Conservation (phyloP, 2,797 vertebrate genomes). For the Coreius guichenoti region DNA sequence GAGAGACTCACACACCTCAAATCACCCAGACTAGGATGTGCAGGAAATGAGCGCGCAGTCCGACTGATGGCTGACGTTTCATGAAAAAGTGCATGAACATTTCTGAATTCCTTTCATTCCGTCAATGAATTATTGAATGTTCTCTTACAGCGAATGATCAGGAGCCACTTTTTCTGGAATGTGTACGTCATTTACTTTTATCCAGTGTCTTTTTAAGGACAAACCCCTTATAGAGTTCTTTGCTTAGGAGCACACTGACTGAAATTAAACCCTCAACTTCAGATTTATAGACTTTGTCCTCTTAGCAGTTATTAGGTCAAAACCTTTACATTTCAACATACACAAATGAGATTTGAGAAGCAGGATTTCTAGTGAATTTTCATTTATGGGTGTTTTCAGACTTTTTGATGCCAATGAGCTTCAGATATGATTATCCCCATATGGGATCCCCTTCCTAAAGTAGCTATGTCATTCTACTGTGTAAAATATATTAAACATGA, state of each 20-base stretch:
- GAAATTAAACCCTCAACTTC: not conserved
- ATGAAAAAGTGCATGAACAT: slow-evolving; percentile 42
- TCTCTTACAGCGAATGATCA: not conserved
- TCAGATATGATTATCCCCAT: not conserved
- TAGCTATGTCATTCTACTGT: not conserved
- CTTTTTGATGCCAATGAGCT: not conserved
- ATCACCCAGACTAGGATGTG: slow-evolving; percentile 24
- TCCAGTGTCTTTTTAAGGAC: not conserved
- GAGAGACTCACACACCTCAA: slow-evolving; percentile 17
- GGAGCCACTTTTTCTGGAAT: slow-evolving; percentile 12
- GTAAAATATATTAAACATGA: not conserved
- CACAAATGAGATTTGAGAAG: not conserved
- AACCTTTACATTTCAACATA: not conserved
- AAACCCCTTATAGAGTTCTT: not conserved
- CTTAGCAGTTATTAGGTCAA: not conserved
- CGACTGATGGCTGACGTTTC: slow-evolving; percentile 3
- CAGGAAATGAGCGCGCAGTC: slow-evolving; percentile 24
- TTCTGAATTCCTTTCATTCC: slow-evolving; percentile 25
- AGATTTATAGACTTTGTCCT: not conserved
- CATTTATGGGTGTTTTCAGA: not conserved
- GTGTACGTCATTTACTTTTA: not conserved
- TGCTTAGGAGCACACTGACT: not conserved
- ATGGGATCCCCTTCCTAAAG: not conserved
- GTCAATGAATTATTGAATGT: slow-evolving; percentile 8
- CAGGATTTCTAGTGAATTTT: not conserved